Evolutionary conservation across 1,140 invertebrate genomes (phyloP).

Genomic region (Acromyrmex heyeri): DNA sequence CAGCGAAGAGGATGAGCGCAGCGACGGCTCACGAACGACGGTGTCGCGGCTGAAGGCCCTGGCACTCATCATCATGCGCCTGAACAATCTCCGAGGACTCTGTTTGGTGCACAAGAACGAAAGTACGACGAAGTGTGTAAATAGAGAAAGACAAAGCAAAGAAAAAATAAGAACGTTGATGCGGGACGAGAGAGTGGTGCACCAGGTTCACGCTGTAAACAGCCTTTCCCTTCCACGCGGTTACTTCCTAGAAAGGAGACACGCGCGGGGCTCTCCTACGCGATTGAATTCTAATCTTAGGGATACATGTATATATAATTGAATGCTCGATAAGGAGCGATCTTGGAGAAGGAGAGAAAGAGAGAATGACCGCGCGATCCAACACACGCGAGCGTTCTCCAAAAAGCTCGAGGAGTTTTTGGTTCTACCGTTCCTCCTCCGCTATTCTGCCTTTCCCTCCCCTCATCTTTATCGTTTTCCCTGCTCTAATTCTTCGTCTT

Average conservation of each 20-base stretch:
- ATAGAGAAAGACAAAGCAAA: constrained; percentile 19
- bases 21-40: not conserved
- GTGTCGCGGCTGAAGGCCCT: constrained; percentile 11
- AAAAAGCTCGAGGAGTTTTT: constrained; percentile 7
- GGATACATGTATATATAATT: constrained; percentile 34
- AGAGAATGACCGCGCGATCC: constrained; percentile 1
- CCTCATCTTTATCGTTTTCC: constrained; percentile 27
- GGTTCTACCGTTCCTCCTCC: constrained; percentile 23
- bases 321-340: constrained; percentile 22
- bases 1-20: not conserved
- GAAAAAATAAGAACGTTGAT: constrained; percentile 14
- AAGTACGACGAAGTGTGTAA: constrained; percentile 53
- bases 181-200: constrained; percentile 16
- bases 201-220: constrained; percentile 53
- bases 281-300: constrained; percentile 64
- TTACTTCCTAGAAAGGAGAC: constrained; percentile 50
- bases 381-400: constrained; percentile 1
- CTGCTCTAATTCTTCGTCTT: constrained; percentile 41
- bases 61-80: constrained; percentile 32
- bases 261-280: constrained; percentile 48
- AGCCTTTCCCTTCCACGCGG: constrained; percentile 61
- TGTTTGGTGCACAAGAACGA: constrained; percentile 55
- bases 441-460: constrained; percentile 24
- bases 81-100: constrained; percentile 36
- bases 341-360: not conserved